These are phyloP conservation scores for Nettapus auritus DNA, from an alignment of 2,113 vertebrate species.

Conservation along the genomic window DNA sequence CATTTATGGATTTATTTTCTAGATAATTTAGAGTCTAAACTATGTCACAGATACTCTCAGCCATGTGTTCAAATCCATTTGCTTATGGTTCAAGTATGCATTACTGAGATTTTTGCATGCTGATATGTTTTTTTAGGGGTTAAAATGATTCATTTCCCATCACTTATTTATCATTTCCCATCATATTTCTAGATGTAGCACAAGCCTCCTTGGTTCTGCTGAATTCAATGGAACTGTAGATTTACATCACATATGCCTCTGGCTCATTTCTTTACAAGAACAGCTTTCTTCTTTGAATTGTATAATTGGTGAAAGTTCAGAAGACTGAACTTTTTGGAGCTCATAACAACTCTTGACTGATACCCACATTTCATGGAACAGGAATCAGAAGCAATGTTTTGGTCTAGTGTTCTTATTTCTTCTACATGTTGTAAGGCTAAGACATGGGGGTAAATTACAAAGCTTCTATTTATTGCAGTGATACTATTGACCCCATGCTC, in stretches of 20 bases:
- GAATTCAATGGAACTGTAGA: neutral
- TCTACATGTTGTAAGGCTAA: neutral
- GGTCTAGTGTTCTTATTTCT: neutral
- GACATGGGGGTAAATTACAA: neutral
- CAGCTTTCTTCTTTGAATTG: neutral
- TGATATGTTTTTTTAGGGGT: neutral
- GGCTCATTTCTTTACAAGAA: neutral
- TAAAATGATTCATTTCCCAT: neutral
- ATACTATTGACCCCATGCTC: neutral
- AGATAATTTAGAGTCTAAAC: neutral
- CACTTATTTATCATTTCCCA: neutral
- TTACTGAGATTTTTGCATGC: neutral
- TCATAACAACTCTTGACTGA: neutral
- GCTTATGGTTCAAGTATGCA: rapidly evolving
- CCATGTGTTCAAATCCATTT: neutral
- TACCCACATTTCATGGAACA: neutral
- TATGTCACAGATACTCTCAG: neutral
- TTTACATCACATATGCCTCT: neutral
- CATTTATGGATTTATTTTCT: rapidly evolving
- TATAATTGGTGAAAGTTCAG: neutral
- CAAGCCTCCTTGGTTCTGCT: neutral
- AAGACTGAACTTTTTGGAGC: neutral
- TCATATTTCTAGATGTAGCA: neutral
- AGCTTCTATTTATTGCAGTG: neutral
- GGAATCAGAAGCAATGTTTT: neutral